Evolutionary conservation across 2,888 invertebrate species (phyloP).

Genomic region (Lasioglossum marginatum): DNA sequence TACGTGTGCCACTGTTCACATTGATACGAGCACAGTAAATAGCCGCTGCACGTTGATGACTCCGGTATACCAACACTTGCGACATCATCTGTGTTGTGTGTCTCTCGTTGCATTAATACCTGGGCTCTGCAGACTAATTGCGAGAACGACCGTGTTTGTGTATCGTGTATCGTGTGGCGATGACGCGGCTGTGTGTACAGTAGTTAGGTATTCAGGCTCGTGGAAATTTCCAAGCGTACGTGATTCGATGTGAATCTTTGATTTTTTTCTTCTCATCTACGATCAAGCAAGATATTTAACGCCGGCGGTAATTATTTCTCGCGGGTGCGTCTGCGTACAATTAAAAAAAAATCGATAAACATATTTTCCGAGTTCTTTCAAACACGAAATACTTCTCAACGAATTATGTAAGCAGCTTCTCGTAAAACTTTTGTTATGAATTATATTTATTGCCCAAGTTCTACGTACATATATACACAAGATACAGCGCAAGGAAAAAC

Average conservation of each 20-base stretch:
- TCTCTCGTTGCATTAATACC: conserved; percentile 41
- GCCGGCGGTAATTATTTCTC: background rate
- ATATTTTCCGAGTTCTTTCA: background rate
- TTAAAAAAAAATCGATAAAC: background rate
- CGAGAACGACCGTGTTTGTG: conserved; percentile 4
- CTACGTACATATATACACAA: background rate
- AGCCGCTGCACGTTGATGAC: conserved; percentile 29
- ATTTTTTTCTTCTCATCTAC: background rate
- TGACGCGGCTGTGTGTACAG: background rate
- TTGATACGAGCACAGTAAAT: conserved; percentile 23
- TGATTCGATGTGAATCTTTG: conserved; percentile 11
- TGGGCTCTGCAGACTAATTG: conserved; percentile 33
- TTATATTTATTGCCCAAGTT: background rate
- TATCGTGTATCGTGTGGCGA: background rate
- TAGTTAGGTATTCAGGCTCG: conserved; percentile 43
- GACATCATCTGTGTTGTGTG: background rate
- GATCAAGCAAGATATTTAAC: background rate
- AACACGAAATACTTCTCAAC: background rate
- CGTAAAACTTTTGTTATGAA: background rate
- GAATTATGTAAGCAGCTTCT: background rate
- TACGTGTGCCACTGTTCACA: conserved; percentile 5
- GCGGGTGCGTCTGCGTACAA: background rate
- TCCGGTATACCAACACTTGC: conserved; percentile 39
- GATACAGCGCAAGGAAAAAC: background rate
- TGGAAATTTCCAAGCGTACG: conserved; percentile 70